A percentile compares a stretch with the other conserved stretches of the same genome.
phyloP scores from a whole-genome alignment of 2,113 vertebrate genomes.

The Dromiciops gliroides region DNA sequence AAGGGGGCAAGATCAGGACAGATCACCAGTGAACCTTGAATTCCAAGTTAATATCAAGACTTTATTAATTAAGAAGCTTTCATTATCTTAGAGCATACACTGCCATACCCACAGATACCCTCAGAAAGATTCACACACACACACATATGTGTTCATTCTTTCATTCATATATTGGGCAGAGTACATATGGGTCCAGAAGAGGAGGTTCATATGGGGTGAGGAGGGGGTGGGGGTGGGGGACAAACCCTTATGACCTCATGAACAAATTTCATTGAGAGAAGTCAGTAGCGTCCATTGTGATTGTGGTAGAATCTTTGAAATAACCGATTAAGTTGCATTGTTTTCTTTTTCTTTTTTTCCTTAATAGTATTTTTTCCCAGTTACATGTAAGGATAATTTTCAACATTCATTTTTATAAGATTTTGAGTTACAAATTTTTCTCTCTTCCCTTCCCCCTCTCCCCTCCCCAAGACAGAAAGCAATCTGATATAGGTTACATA shows the following conservation, averaged over 20 bases:
- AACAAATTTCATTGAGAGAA: background rate
- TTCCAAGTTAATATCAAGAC: background rate
- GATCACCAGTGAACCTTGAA: background rate
- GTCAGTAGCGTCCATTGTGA: background rate
- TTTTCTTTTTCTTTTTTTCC: too few relatives aligned
- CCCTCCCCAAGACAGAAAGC: too few relatives aligned
- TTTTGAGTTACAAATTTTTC: too few relatives aligned
- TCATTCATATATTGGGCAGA: background rate
- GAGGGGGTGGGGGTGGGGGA: too few relatives aligned
- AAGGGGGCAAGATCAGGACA: background rate
- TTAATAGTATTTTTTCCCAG: too few relatives aligned
- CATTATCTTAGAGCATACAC: background rate
- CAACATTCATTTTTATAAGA: too few relatives aligned
- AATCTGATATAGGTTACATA: too few relatives aligned
- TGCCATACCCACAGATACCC: background rate
- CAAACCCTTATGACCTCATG: background rate
- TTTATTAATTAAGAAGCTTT: background rate
- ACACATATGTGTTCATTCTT: background rate
- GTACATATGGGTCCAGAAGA: background rate
- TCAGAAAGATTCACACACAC: background rate
- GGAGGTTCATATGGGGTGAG: background rate
- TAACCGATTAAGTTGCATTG: too few relatives aligned
- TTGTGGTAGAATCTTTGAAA: background rate
- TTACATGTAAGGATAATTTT: too few relatives aligned
- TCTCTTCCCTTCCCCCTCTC: too few relatives aligned